Conservation (phyloP, 92 coral and sea anemone genomes). For the Bergia sp. region DNA sequence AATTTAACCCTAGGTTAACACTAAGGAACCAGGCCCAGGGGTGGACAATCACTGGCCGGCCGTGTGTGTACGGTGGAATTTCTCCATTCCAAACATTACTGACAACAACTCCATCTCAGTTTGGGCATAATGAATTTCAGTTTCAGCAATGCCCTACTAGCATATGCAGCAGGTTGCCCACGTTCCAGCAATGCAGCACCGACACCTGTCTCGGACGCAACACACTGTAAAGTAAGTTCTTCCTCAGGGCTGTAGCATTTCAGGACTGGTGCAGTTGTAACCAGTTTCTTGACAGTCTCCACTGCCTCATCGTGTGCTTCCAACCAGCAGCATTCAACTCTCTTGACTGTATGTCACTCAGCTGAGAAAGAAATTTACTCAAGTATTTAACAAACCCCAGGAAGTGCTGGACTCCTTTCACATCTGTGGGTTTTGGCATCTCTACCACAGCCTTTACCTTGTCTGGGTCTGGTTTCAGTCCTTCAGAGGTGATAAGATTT, state of each 20-base stretch:
- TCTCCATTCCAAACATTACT: background rate
- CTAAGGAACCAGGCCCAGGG: too few species aligned
- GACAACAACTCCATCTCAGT: background rate
- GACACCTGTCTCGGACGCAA: conserved; percentile 15
- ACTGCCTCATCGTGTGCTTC: background rate
- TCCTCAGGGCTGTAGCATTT: conserved; percentile 23
- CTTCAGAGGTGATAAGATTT: conserved; percentile 28
- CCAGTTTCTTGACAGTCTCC: background rate
- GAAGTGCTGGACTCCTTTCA: conserved; percentile 39
- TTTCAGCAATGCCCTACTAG: conserved; percentile 10
- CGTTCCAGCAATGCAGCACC: background rate
- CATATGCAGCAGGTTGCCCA: conserved; percentile 4
- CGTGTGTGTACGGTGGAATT: background rate
- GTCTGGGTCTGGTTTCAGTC: too few species aligned
- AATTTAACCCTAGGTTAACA: too few species aligned
- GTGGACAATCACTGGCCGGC: background rate
- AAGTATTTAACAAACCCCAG: conserved; percentile 17
- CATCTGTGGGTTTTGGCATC: conserved; percentile 27
- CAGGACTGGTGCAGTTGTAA: conserved; percentile 18
- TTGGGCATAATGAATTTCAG: conserved; percentile 9
- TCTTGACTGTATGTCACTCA: conserved; percentile 26
- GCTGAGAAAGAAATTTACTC: conserved; percentile 26
- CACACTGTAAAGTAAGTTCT: conserved; percentile 16
- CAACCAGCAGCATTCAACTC: conserved; percentile 1
- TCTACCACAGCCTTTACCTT: too few species aligned